Base-by-base conservation (phyloP, 1,140 invertebrate species). In the Triops longicaudatus region DNA sequence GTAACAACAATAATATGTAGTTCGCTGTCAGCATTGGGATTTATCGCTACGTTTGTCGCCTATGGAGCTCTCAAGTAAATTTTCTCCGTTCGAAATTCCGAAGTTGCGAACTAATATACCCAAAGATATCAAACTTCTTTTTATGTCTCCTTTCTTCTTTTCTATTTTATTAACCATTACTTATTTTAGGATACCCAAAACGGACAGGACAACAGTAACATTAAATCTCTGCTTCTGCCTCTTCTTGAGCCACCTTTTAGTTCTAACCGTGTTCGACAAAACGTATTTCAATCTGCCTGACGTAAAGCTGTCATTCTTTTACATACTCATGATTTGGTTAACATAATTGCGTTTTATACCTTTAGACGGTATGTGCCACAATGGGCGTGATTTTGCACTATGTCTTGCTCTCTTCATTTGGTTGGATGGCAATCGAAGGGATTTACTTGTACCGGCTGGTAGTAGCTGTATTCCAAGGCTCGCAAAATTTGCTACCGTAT, bases 371-470 rank as follows among this genome's bases (percentile, higher is more conserved):
- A 6, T 90, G 89, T 80, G 83, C 85, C 4, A 81, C 88, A 7
- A 84, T 90, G 28, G 89, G 88, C 41, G 86, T 86, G 1, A 76
- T 86, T 2, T 83, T 89, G 5, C 89, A 90, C 81, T 90, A 87
- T 82, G 84, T 88, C 74, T 88, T 90, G 81, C 83, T 90, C 31
- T 83, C 84, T 17, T 82, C 88, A 0, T 91, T 90, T 81, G 81
- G 84, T 42, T 90, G 89, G 89, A 89, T 89, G 88, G 85, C 83
- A 77, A 79, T 88, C 43, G 84, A 85, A 81, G 84, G 83, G 74
- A 75, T 80, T 41, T 87, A 88, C 80, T 81, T 89, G 10, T 90
- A 89, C 81, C 83, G 81, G 43, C 79, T 82, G 78, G 81, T 88
- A 7, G 83, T 87, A 17, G 42, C 78, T 27, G 82, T 82, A 0